These are phyloP conservation scores for Bombyx mandarina DNA, from an alignment of 1,140 invertebrate genomes.

Conservation along the genomic window DNA sequence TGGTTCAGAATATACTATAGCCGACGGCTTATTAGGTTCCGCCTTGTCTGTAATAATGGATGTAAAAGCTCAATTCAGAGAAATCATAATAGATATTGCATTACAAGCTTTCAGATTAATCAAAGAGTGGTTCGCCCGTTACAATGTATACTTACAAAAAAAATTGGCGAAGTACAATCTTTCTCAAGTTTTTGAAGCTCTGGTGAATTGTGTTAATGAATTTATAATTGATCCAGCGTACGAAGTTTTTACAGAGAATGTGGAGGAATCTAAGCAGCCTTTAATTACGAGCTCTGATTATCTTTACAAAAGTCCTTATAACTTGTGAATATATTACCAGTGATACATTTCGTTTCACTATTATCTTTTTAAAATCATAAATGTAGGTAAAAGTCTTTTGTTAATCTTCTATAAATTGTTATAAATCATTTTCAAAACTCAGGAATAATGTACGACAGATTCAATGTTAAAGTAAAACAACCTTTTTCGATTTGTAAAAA, in stretches of 20 bases:
- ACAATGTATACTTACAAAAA: constrained; percentile 28
- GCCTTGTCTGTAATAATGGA: not conserved
- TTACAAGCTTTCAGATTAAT: constrained; percentile 22
- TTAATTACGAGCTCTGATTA: not conserved
- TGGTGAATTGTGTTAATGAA: constrained; percentile 30
- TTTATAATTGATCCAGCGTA: constrained; percentile 17
- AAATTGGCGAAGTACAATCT: constrained; percentile 30
- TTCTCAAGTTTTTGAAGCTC: constrained; percentile 26
- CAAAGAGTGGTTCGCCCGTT: constrained; percentile 17
- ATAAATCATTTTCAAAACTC: no score
- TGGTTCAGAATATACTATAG: no score
- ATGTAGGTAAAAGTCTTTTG: no score
- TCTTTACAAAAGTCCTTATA: not conserved
- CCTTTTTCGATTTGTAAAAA: no score
- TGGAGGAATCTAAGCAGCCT: not conserved
- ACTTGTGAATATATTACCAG: not conserved
- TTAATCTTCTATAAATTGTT: no score
- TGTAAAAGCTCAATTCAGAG: constrained; percentile 30
- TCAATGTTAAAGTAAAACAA: no score
- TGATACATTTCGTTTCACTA: not conserved
- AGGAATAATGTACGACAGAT: no score
- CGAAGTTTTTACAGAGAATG: not conserved
- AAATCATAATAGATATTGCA: constrained; percentile 27
- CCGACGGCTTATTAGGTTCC: not conserved
- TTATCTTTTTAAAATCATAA: not conserved